These are phyloP conservation scores for Tenthredo mesomela DNA, from an alignment of 2,888 invertebrate species.

Conservation along the genomic window DNA sequence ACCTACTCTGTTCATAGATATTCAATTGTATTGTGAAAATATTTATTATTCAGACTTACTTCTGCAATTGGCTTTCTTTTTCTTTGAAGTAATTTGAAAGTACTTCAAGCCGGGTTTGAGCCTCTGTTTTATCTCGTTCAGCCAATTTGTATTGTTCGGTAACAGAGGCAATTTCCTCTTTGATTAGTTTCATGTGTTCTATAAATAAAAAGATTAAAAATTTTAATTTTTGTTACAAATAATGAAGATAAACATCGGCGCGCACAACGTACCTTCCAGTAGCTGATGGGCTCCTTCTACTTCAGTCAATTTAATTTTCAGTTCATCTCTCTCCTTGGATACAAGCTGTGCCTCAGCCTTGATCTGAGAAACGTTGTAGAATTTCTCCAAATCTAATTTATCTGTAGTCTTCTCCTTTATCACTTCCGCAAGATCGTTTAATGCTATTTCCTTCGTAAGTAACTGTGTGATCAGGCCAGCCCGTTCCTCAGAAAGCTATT, in stretches of 20 bases:
- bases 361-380: constrained; percentile 81
- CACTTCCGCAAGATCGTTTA: constrained; percentile 70
- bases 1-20: neutral
- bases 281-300: constrained; percentile 76
- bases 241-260: constrained; percentile 19
- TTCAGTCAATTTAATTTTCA: constrained; percentile 71
- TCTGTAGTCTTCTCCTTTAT: constrained; percentile 70
- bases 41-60: constrained; percentile 80
- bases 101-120: constrained; percentile 91
- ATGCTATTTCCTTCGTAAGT: constrained; percentile 71
- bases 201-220: constrained; percentile 59
- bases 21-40: constrained; percentile 1
- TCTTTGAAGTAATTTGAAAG: constrained; percentile 95
- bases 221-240: constrained; percentile 44
- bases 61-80: constrained; percentile 91
- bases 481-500: constrained; percentile 68
- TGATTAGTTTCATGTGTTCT: constrained; percentile 78
- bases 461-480: constrained; percentile 66
- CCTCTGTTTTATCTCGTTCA: constrained; percentile 87
- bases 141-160: constrained; percentile 83
- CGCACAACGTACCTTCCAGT: constrained; percentile 74
- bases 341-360: constrained; percentile 82
- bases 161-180: constrained; percentile 80
- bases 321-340: constrained; percentile 79
- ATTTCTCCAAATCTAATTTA: constrained; percentile 76